Evolutionary conservation across 2,888 invertebrate genomes (phyloP).

Genomic region (Drosophila leonis): DNA sequence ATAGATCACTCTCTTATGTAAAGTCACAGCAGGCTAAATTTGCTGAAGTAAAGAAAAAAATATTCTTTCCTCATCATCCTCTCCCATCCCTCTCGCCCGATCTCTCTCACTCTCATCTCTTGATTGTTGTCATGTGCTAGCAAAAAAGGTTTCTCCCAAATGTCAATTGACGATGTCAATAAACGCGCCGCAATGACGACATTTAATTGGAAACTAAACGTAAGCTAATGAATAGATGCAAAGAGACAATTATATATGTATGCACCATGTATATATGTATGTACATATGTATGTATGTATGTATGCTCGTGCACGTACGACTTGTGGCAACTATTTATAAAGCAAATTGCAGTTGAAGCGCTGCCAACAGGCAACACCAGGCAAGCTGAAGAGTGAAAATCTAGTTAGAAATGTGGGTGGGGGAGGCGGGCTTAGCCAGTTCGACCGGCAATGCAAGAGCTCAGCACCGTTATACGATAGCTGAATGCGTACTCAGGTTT

Average conservation of each 20-base stretch:
- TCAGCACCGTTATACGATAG: conserved; percentile 44
- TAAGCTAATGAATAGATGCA: conserved; percentile 30
- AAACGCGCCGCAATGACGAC: conserved; percentile 60
- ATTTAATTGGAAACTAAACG: conserved; percentile 52
- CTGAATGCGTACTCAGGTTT: conserved; percentile 23
- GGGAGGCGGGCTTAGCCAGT: conserved; percentile 26
- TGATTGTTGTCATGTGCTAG: conserved; percentile 1
- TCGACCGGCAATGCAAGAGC: conserved; percentile 46
- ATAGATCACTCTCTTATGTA: conserved; percentile 40
- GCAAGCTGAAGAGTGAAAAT: conserved; percentile 22
- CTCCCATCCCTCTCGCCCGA: background rate
- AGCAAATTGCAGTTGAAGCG: conserved; percentile 66
- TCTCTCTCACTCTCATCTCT: background rate
- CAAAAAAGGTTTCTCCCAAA: conserved; percentile 7
- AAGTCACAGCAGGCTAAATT: conserved; percentile 8
- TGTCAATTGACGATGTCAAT: conserved; percentile 44
- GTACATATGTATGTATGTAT: background rate
- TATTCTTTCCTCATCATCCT: background rate
- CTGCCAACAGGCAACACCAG: conserved; percentile 60
- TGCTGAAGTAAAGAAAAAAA: background rate
- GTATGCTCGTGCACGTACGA: background rate
- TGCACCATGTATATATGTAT: background rate
- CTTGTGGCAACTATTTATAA: conserved; percentile 62
- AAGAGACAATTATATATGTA: conserved; percentile 12
- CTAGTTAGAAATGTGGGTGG: background rate